phyloP scores from a whole-genome alignment of 1,140 invertebrate species.

The Battus philenor region DNA sequence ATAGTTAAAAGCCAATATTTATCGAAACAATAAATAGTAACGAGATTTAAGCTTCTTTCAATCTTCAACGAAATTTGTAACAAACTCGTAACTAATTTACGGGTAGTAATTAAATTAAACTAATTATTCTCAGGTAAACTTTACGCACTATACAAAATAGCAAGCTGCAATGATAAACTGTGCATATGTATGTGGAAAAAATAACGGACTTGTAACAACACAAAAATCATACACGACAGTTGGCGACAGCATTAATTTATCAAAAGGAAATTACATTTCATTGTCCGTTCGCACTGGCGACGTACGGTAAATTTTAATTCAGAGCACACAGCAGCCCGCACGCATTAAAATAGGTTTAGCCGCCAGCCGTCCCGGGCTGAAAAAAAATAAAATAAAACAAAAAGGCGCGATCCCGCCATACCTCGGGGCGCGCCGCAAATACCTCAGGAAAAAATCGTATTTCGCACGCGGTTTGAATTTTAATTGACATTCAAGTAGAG shows the following conservation, averaged over 20 bases:
- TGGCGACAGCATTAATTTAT: constrained; percentile 22
- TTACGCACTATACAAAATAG: no score
- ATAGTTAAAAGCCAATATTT: no score
- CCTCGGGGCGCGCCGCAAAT: constrained; percentile 70
- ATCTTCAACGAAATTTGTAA: no score
- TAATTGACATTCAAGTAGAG: constrained; percentile 69
- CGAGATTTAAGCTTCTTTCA: no score
- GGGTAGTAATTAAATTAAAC: no score
- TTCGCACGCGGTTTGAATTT: constrained; percentile 76
- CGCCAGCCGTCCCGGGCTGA: constrained; percentile 67
- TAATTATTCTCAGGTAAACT: no score
- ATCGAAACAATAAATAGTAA: no score
- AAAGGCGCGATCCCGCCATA: constrained; percentile 68
- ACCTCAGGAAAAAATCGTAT: constrained; percentile 72
- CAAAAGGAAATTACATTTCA: constrained; percentile 70
- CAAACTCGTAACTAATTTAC: no score
- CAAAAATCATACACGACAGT: constrained; percentile 8
- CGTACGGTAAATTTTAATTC: constrained; percentile 68
- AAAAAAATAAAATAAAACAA: constrained; percentile 71
- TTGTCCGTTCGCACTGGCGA: constrained; percentile 47
- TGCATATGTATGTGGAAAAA: no score
- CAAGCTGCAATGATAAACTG: no score
- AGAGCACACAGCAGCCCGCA: constrained; percentile 63
- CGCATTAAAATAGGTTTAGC: constrained; percentile 74
- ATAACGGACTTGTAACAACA: constrained; percentile 4